Conservation (phyloP, 1,140 invertebrate genomes). For the Dolichoris vasculosae region DNA sequence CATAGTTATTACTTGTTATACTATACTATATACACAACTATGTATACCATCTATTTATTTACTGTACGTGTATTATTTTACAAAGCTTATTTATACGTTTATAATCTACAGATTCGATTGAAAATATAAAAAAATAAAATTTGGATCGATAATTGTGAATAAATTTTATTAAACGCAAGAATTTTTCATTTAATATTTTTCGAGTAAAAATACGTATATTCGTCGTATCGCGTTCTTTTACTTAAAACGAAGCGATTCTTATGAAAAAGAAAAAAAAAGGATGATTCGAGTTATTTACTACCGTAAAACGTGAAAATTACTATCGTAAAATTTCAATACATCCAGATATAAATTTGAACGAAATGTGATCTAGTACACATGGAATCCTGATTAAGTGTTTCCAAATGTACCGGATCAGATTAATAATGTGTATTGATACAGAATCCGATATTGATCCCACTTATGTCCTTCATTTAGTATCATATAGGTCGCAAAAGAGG, state of each 20-base stretch:
- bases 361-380: not conserved
- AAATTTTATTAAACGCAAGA: no score
- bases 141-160: no score
- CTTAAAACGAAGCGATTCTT: not conserved
- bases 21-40: no score
- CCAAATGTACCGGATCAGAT: not conserved
- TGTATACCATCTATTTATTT: no score
- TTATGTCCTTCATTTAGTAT: not conserved
- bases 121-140: no score
- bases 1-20: no score
- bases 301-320: not conserved
- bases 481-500: not conserved
- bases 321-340: not conserved
- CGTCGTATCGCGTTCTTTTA: not conserved
- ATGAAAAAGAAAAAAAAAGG: not conserved
- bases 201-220: not conserved
- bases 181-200: no score
- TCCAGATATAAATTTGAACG: not conserved
- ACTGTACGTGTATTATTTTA: no score
- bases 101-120: no score
- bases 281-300: not conserved
- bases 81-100: no score
- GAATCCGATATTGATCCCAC: not conserved
- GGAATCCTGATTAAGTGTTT: not conserved
- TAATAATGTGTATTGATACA: not conserved